These are phyloP conservation scores for Columba livia DNA, from an alignment of 2,113 vertebrate genomes.

Conservation along the genomic window DNA sequence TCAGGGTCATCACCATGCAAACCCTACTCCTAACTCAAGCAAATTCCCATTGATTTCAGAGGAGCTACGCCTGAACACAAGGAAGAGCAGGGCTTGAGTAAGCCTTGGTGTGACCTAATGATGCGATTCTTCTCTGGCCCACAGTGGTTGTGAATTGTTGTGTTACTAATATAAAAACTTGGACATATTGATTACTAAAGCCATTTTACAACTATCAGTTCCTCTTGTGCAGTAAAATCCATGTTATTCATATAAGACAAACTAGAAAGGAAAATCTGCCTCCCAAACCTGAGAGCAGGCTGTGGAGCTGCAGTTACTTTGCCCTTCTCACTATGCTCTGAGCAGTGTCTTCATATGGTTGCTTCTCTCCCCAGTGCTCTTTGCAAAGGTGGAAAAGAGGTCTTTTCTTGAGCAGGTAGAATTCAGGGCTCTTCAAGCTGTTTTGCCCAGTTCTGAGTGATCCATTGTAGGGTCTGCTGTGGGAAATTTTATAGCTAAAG, in stretches of 20 bases:
- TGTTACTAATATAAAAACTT: neutral
- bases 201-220: neutral
- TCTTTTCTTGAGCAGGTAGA: neutral
- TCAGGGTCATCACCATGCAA: neutral
- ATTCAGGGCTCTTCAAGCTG: neutral
- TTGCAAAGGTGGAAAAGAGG: neutral
- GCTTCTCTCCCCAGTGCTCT: neutral
- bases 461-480: neutral
- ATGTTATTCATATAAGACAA: neutral
- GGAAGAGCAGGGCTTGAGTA: neutral
- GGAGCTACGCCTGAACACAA: neutral
- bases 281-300: neutral
- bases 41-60: constrained; percentile 7
- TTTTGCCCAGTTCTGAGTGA: neutral
- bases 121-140: neutral
- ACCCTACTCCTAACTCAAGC: neutral
- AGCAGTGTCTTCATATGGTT: neutral
- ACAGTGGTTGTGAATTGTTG: neutral
- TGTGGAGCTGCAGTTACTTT: neutral
- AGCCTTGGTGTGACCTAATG: neutral
- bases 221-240: neutral
- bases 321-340: neutral
- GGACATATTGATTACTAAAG: neutral
- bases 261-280: neutral
- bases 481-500: neutral